Conservation (phyloP, 2,888 invertebrate species). For the Heliothis peltigera region DNA sequence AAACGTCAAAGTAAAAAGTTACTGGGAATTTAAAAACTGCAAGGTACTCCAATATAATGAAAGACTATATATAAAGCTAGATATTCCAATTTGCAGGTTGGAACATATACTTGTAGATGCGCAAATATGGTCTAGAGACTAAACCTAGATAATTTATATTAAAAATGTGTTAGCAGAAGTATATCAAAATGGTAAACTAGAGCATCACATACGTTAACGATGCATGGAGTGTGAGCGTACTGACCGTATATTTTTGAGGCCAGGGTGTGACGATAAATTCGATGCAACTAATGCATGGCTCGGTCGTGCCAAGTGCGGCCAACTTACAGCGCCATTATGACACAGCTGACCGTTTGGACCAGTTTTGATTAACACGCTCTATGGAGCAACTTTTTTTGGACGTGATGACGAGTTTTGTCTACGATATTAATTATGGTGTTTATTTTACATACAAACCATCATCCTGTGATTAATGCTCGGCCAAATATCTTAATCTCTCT, state of each 20-base stretch:
- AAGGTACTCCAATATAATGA: too few species aligned
- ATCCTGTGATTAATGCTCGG: too few species aligned
- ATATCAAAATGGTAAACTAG: constrained; percentile 1
- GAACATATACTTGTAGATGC: too few species aligned
- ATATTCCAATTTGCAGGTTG: not conserved
- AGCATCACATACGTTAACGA: constrained; percentile 32
- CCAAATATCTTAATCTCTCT: too few species aligned
- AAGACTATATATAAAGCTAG: too few species aligned
- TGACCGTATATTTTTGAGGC: constrained; percentile 69
- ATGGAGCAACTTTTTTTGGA: constrained; percentile 13
- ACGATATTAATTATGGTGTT: not conserved
- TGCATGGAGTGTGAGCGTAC: constrained; percentile 58
- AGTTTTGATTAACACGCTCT: constrained; percentile 38
- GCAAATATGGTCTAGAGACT: not conserved
- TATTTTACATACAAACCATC: too few species aligned
- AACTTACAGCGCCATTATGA: constrained; percentile 42
- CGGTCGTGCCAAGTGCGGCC: constrained; percentile 42
- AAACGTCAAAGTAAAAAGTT: not conserved
- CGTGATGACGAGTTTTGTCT: not conserved
- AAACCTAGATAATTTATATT: not conserved
- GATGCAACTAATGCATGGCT: constrained; percentile 65
- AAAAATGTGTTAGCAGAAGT: not conserved
- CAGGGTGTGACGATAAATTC: constrained; percentile 65
- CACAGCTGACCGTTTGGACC: constrained; percentile 42
- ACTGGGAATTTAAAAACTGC: not conserved